Evolutionary conservation across 1,140 invertebrate species (phyloP), one percentile per base, ranked within the genome.

Genomic region (Conopomorpha cramerella): DNA sequence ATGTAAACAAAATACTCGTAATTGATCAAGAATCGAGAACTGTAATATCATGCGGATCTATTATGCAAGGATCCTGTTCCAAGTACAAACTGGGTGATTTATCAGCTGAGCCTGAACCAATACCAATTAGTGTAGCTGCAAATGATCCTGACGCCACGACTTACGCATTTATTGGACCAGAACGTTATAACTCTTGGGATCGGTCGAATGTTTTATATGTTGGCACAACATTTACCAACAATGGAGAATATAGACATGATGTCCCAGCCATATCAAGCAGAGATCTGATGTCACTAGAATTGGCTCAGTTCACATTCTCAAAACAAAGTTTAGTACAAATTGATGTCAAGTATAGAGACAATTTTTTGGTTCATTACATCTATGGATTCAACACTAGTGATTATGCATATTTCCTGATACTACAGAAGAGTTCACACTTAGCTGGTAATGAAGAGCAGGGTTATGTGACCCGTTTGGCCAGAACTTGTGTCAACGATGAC

Each of bases 351-450:
- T 95, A 95, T 67, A 85, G 93, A 38, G 94, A 96, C 77, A 93
- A 95, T 62, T 96, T 95, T 74, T 79, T 96, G 4, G 93, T 99
- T 13, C 88, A 93, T 56, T 98, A 98, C 68, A 84, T 97, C 1
- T 96, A 96, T 74, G 95, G 95, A 8, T 98, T 99, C 60, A 92
- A 95, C 68, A 91, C 93, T 1, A 92, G 88, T 52, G 89, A 93
- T 41, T 97, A 93, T 77, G 93, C 94, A 2, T 98, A 98, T 67
- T 96, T 98, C 78, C 85, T 96, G 8, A 86, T 96, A 26, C 93
- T 97, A 13, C 96, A 99, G 70, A 95, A 95, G 64, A 86, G 90
- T 51, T 94, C 91, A 2, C 90, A 93, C 57, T 80, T 95, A 14
- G 88, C 92, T 10, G 88, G 87, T 1, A 88, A 92, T 55, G 93